These are phyloP conservation scores for Neodontobutis hainanensis DNA, from an alignment of 2,113 vertebrate species.

Conservation along the genomic window DNA sequence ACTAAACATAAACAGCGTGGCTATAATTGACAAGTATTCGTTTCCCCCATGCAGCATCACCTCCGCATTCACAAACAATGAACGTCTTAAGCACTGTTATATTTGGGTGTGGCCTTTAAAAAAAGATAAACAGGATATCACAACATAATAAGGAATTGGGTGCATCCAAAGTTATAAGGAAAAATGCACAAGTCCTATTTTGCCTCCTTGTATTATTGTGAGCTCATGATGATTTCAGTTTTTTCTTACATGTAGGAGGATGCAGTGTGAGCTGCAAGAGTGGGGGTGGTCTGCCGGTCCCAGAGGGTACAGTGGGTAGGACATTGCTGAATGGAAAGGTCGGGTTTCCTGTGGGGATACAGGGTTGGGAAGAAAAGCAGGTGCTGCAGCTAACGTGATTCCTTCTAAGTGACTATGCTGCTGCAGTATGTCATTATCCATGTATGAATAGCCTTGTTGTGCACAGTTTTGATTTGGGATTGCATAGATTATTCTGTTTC, in stretches of 20 bases:
- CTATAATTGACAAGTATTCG: neutral
- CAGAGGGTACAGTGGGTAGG: conserved; percentile 40
- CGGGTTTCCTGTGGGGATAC: conserved; percentile 47
- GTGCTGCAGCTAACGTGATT: conserved; percentile 38
- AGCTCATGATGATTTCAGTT: conserved; percentile 33
- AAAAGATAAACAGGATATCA: neutral
- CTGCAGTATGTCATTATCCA: conserved; percentile 57
- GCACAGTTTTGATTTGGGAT: neutral
- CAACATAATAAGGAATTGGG: neutral
- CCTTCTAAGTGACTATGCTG: conserved; percentile 55
- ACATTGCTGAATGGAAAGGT: conserved; percentile 62
- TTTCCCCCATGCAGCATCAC: neutral
- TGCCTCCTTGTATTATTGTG: conserved; percentile 49
- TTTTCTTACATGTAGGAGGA: conserved; percentile 30
- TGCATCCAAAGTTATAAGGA: neutral
- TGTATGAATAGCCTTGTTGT: conserved; percentile 35
- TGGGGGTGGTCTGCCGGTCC: conserved; percentile 32
- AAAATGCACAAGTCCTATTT: conserved; percentile 24
- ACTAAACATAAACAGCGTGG: neutral
- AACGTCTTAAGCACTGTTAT: conserved; percentile 3
- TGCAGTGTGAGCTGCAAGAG: conserved; percentile 29
- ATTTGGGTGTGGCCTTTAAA: conserved; percentile 34
- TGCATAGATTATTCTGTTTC: conserved; percentile 1
- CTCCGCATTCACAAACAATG: neutral
- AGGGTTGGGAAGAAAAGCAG: conserved; percentile 46